Evolutionary conservation across 2,113 vertebrate species (phyloP), one percentile per base, ranked within the genome.

Genomic region (Eudyptes chrysolophus): DNA sequence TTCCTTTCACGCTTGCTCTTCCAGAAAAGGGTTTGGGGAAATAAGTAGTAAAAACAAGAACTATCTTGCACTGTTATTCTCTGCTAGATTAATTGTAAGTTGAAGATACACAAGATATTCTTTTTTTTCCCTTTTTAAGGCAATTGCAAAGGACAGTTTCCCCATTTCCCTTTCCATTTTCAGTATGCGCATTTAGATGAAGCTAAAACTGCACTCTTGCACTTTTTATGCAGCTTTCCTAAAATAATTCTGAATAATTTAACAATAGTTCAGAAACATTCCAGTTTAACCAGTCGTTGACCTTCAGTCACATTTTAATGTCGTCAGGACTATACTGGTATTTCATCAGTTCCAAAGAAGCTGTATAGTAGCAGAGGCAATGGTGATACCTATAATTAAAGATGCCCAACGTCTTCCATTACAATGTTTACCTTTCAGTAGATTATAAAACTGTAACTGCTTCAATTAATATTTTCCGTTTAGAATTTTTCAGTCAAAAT

Each of bases 241-340:
- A 94, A 96, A 96, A 97, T 97, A 96, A 96, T 96, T 95, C 87
- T 93, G 96, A 96, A 96, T 95, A 95, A 94, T 96, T 96, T 94
- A 93, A 83, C 70, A 96, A 75, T 90, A 64, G 49, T 92, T 97
- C 64, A 87, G 87, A 96, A 96, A 48, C 82, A 80, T 86, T 87
- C 96, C 96, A 96, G 93, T 96, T 96, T 96, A 96, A 96, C 94
- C 95, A 96, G 84, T 95, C 92, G 1, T 9, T 95, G 91, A 92
- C 84, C 94, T 96, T 94, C 80, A 90, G 49, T 84, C 68, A 54
- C 1, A 0, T 90, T 93, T 84, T 76, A 82, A 78, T 82, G 44
- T 84, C 20, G 9, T 49, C 36, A n/a, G 69, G 44, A 38, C 61
- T 81, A 12, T 57, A 44, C 8, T 69, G 58, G 44, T 82, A 49